Percentiles rank a stretch among this genome's conserved stretches.
phyloP scores from a whole-genome alignment of 2,113 vertebrate genomes.

The Euleptes europaea region DNA sequence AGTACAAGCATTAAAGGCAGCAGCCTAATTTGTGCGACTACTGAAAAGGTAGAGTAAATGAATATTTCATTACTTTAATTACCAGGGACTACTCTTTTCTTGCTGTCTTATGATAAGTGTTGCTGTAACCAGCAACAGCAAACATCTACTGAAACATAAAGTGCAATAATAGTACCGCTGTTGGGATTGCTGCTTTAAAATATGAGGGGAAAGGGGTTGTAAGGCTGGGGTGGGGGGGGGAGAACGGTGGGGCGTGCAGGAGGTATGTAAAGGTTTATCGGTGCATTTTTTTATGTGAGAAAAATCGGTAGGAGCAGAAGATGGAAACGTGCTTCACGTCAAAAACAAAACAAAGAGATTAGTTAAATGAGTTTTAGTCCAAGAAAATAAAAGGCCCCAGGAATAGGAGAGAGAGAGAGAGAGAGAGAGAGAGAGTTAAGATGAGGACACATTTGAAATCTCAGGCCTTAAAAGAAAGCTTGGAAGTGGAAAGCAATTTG shows the following conservation, averaged over 20 bases:
- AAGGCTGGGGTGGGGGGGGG: neutral
- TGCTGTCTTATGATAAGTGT: constrained; percentile 94
- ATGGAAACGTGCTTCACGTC: constrained; percentile 75
- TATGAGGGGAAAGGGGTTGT: constrained; percentile 54
- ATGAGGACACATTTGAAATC: constrained; percentile 54
- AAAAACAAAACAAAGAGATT: constrained; percentile 62
- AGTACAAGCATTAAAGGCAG: constrained; percentile 94
- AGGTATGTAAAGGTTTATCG: constrained; percentile 76
- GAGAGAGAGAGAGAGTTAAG: neutral
- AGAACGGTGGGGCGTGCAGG: neutral
- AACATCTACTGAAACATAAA: constrained; percentile 89
- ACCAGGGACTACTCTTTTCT: constrained; percentile 96
- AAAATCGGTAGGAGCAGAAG: constrained; percentile 68
- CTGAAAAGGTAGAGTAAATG: constrained; percentile 98
- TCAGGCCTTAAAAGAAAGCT: constrained; percentile 36
- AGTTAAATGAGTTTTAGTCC: constrained; percentile 74
- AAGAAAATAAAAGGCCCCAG: constrained; percentile 67
- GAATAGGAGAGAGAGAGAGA: neutral
- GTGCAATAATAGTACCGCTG: constrained; percentile 93
- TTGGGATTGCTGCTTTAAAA: constrained; percentile 90
- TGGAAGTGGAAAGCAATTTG: constrained; percentile 22
- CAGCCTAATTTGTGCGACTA: constrained; percentile 97
- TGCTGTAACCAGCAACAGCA: constrained; percentile 97
- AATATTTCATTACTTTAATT: constrained; percentile 99
- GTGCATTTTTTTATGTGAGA: constrained; percentile 53